Base-by-base conservation (phyloP, 2,797 vertebrate genomes). In the Artibeus jamaicensis region DNA sequence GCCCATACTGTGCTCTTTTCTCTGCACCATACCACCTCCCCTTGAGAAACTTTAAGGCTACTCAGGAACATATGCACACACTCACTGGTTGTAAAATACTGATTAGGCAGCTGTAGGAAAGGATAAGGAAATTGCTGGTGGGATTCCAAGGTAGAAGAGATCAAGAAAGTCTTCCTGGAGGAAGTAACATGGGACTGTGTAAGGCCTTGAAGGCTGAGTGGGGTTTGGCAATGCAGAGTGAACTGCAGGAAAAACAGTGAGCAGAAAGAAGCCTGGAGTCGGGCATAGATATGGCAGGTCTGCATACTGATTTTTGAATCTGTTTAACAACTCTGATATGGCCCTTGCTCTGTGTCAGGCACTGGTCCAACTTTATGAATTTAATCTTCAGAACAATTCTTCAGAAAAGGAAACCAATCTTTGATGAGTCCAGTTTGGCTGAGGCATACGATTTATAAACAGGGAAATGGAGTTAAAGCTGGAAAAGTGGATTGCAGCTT, bases 341-440 rank as follows among this genome's bases (percentile, higher is more conserved):
- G 29, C 62, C 42, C 44, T 91, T 82, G 42, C 26, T 93, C 73
- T 82, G 21, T 68, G 82, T 19, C 59, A 84, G 89, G 59, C 46
- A 55, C 42, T 67, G 6, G 86, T 91, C 73, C 59, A 77, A 91
- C 37, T 85, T 93, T 88, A 73, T 62, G 55, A 70, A 84, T 70
- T 89, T 91, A 85, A 93, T 92, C 78, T 65, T 92, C 82, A 62
- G 29, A 34, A 70, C 18, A 77, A n/a, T 39, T 24, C 71, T 68
- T 62, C 50, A n/a, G 85, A 57, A n/a, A 48, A 87, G 44, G 48
- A 94, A 95, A 96, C 53, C 46, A 26, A 26, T 88, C 73, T 96
- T 89, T 70, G 16, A 84, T 74, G 29, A 92, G 59, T 70, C 34
- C 21, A 62, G 42, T 77, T 78, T 68, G 42, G 50, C 78, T 93